A percentile compares a stretch with the other conserved stretches of the same genome.
phyloP scores from a whole-genome alignment of 2,113 vertebrate genomes.

The Stercorarius parasiticus region DNA sequence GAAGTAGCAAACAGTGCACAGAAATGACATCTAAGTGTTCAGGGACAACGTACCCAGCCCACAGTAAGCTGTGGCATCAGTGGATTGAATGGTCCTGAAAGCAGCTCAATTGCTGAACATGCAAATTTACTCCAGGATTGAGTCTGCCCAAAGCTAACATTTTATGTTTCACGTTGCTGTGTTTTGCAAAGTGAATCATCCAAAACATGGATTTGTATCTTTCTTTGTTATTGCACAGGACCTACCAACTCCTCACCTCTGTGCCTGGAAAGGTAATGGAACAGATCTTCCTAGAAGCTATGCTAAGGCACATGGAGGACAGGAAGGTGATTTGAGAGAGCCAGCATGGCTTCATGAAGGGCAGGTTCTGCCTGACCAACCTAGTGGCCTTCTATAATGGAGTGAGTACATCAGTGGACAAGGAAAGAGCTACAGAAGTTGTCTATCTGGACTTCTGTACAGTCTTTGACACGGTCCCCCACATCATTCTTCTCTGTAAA shows the following conservation, averaged over 20 bases:
- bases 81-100: background rate
- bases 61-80: background rate
- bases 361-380: background rate
- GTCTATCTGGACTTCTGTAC: background rate
- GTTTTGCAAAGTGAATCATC: background rate
- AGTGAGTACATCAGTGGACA: background rate
- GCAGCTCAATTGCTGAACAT: background rate
- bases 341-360: background rate
- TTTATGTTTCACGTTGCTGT: background rate
- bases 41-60: background rate
- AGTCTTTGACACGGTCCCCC: background rate
- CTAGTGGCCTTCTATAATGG: background rate
- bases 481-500: background rate
- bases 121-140: background rate
- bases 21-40: background rate
- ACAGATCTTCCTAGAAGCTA: background rate
- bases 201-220: background rate
- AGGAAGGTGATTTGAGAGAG: background rate
- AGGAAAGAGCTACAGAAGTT: background rate
- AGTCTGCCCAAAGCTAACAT: background rate
- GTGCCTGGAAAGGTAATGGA: background rate
- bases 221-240: background rate
- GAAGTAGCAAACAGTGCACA: background rate
- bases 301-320: background rate
- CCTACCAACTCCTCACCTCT: background rate